Evolutionary conservation across 2,113 vertebrate species (phyloP).

Genomic region (Tretioscincus oriximinensis): DNA sequence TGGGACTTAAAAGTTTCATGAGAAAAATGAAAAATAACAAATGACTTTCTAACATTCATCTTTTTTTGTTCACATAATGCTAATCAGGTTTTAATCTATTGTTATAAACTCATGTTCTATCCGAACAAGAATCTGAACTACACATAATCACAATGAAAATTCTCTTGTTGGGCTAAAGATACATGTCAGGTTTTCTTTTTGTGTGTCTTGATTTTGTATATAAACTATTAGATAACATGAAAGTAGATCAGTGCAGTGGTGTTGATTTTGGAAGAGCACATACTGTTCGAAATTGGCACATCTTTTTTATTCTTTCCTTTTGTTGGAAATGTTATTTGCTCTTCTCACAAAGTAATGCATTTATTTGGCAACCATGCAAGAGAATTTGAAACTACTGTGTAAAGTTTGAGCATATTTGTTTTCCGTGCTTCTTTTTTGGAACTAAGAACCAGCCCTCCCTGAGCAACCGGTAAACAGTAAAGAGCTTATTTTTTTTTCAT

Average conservation of each 20-base stretch:
- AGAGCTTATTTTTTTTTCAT: conserved; percentile 41
- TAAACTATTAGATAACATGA: conserved; percentile 13
- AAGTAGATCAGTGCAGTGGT: background rate
- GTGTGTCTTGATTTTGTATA: background rate
- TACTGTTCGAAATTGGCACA: conserved; percentile 21
- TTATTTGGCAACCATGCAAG: conserved; percentile 37
- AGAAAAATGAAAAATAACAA: too few species aligned
- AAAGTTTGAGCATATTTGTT: background rate
- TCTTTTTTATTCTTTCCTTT: conserved; percentile 8
- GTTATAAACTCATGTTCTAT: too few species aligned
- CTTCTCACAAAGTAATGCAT: conserved; percentile 35
- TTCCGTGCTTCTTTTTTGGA: conserved; percentile 19
- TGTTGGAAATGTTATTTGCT: conserved; percentile 25
- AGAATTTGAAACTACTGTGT: conserved; percentile 24
- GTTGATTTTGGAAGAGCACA: conserved; percentile 1
- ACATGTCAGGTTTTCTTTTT: background rate
- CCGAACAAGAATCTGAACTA: too few species aligned
- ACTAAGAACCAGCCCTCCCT: conserved; percentile 5
- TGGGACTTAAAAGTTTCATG: too few species aligned
- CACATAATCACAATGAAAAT: too few species aligned
- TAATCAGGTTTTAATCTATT: too few species aligned
- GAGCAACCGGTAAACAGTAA: conserved; percentile 30
- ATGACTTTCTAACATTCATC: too few species aligned
- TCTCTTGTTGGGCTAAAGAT: background rate
- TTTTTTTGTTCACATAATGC: too few species aligned